These are phyloP conservation scores for Drosophila equinoxialis DNA, from an alignment of 1,140 invertebrate genomes.

Conservation along the genomic window DNA sequence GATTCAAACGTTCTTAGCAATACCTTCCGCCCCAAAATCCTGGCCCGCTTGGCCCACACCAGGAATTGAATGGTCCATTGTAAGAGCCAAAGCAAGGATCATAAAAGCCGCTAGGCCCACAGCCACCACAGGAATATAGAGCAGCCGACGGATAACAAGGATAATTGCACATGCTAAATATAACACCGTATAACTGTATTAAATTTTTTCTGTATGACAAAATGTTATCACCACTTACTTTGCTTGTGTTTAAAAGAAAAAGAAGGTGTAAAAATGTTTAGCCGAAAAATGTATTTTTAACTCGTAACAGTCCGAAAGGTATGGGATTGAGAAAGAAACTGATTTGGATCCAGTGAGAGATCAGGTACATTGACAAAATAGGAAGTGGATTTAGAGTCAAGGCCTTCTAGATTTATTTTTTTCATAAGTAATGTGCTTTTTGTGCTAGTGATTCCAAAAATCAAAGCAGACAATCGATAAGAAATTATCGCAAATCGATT, in stretches of 20 bases:
- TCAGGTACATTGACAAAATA: background rate
- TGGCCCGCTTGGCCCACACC: slow-evolving; percentile 47
- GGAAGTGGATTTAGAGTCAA: background rate
- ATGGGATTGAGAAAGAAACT: background rate
- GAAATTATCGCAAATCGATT: too few relatives aligned
- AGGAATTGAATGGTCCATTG: slow-evolving; percentile 50
- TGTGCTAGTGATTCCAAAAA: too few relatives aligned
- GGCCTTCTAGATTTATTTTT: background rate
- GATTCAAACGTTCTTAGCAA: slow-evolving; percentile 14
- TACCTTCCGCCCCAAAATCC: slow-evolving; percentile 41
- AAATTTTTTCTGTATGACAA: background rate
- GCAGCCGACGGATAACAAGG: slow-evolving; percentile 44
- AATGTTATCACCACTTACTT: background rate
- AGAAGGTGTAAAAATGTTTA: background rate
- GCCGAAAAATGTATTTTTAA: background rate
- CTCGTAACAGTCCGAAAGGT: slow-evolving; percentile 7
- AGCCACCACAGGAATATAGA: slow-evolving; percentile 45
- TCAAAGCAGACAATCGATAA: too few relatives aligned
- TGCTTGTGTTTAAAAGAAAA: background rate
- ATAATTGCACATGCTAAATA: slow-evolving; percentile 36
- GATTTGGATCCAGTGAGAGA: background rate
- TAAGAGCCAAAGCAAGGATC: slow-evolving; percentile 50
- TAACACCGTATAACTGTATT: background rate
- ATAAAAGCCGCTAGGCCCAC: slow-evolving; percentile 50
- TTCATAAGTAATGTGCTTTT: too few relatives aligned